These are phyloP conservation scores for Cataglyphis livida DNA, from an alignment of 2,888 invertebrate species.

Conservation along the genomic window DNA sequence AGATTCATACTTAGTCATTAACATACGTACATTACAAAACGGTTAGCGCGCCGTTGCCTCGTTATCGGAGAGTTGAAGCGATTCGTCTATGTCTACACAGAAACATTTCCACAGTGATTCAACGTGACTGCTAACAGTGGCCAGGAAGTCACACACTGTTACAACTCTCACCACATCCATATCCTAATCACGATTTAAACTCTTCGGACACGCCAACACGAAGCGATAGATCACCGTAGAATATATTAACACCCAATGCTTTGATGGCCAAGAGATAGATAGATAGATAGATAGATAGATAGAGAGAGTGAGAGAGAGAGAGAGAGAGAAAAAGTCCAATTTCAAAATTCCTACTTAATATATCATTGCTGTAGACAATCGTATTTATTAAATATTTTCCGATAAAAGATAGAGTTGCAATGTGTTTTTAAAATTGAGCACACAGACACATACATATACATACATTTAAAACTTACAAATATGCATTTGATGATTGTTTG, in stretches of 20 bases:
- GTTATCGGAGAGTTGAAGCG: constrained; percentile 55
- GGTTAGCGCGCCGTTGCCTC: constrained; percentile 49
- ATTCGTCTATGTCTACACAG: constrained; percentile 57
- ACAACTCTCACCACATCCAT: constrained; percentile 51
- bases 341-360: constrained; percentile 38
- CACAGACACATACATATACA: too few species aligned
- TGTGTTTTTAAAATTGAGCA: background rate
- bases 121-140: constrained; percentile 36
- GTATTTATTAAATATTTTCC: constrained; percentile 15
- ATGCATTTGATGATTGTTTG: background rate
- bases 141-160: constrained; percentile 57
- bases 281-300: background rate
- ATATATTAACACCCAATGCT: constrained; percentile 43
- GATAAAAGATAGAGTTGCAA: background rate
- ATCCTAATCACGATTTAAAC: constrained; percentile 56
- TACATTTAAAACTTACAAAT: background rate
- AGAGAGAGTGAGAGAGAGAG: too few species aligned
- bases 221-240: constrained; percentile 43
- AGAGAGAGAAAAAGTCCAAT: constrained; percentile 11
- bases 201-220: constrained; percentile 42
- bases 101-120: constrained; percentile 53
- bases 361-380: constrained; percentile 22
- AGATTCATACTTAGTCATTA: constrained; percentile 65
- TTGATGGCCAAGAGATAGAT: constrained; percentile 25
- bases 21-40: constrained; percentile 58